Base-by-base conservation (phyloP, 2,888 invertebrate genomes). In the Aquatica leii region DNA sequence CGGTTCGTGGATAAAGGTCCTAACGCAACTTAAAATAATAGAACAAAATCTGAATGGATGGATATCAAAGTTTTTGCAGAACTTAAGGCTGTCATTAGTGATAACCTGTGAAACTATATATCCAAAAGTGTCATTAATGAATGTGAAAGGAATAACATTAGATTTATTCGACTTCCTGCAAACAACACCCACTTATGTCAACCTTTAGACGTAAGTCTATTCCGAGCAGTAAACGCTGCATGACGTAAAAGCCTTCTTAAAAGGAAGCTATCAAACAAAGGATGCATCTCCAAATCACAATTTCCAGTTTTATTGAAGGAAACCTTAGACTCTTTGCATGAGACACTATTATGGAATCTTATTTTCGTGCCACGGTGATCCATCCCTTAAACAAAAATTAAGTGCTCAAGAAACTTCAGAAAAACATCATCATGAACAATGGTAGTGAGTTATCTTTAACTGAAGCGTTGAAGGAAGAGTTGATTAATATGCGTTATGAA, bases 41-140 rank as follows among this genome's bases (percentile, higher is more conserved):
- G 40, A 6, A 6, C 40, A 6, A 40, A 40, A 40, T 40, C 40
- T 40, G 40, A 12, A 40, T 40, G 40, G 40, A 40, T 40, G 40
- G 40, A 40, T 40, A 40, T 8, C 40, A 40, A 40, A 40, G 40
- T 11, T 40, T 4, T 6, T 6, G 9, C 4, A 6, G 4, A 9
- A 9, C 9, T 9, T 9, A n/a, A n/a, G n/a, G n/a, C n/a, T n/a
- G n/a, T n/a, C n/a, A n/a, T n/a, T n/a, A n/a, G n/a, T n/a, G n/a
- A n/a, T n/a, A n/a, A 40, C 40, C 3, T 40, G 3, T 11, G 40
- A n/a, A 8, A 40, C 8, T 14, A 8, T 40, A 4, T 40, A 6
- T 8, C 8, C 40, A 14, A n/a, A 9, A 40, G 40, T 40, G 40
- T 40, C 4, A n/a, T 40, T 40, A 6, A 40, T n/a, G 24, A 24